A percentile compares a stretch with the other conserved stretches of the same genome.
phyloP scores from a whole-genome alignment of 2,888 invertebrate genomes.

The Hymenopus coronatus region DNA sequence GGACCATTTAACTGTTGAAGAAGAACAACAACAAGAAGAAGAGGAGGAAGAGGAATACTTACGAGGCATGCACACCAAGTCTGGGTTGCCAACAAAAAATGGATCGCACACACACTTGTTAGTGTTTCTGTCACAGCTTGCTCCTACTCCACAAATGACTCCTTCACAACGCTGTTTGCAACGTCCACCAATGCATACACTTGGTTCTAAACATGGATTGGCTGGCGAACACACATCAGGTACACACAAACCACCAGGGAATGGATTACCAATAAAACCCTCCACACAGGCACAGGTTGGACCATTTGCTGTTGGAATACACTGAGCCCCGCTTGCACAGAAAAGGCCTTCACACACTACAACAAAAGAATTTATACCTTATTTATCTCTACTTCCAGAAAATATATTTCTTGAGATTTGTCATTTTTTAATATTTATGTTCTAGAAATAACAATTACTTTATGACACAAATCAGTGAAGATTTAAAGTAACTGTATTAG shows the following conservation, averaged over 20 bases:
- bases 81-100: slow-evolving; percentile 85
- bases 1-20: too few species aligned
- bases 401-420: not conserved
- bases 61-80: slow-evolving; percentile 88
- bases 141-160: slow-evolving; percentile 83
- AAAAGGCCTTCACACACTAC: slow-evolving; percentile 72
- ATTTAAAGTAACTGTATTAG: not conserved
- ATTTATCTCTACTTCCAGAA: not conserved
- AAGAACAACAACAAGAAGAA: not conserved
- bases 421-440: too few species aligned
- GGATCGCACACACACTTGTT: slow-evolving; percentile 85
- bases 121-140: slow-evolving; percentile 74
- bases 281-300: slow-evolving; percentile 87
- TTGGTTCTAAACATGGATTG: slow-evolving; percentile 72
- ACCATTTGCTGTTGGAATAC: slow-evolving; percentile 78
- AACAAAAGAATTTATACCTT: not conserved
- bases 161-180: slow-evolving; percentile 87
- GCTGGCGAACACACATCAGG: slow-evolving; percentile 78
- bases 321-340: slow-evolving; percentile 80
- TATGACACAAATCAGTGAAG: not conserved
- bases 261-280: slow-evolving; percentile 85
- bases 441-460: not conserved
- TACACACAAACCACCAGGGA: slow-evolving; percentile 82
- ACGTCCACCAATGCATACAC: slow-evolving; percentile 81
- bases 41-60: slow-evolving; percentile 52